Conservation (phyloP, 2,797 vertebrate species). For the Enteromius mattozi region DNA sequence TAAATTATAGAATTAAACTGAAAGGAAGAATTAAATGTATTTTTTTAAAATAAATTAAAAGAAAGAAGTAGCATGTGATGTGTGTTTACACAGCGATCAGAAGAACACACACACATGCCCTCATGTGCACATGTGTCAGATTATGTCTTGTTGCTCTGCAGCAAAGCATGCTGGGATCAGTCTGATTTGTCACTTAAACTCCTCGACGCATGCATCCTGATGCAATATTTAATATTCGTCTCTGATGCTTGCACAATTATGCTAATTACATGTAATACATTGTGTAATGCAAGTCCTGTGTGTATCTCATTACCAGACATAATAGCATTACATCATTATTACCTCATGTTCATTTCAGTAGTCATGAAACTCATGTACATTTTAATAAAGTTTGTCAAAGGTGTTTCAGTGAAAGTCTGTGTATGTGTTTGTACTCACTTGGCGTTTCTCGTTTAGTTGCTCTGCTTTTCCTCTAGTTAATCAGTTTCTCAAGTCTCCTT, state of each 20-base stretch:
- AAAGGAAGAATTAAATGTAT: neutral
- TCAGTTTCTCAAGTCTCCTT: slow-evolving; percentile 13
- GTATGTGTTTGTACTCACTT: neutral
- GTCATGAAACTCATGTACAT: neutral
- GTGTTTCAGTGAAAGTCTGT: neutral
- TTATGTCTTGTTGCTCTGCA: neutral
- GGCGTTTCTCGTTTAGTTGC: neutral
- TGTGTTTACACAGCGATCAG: neutral
- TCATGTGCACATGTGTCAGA: neutral
- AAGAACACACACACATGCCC: neutral
- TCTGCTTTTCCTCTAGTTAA: neutral
- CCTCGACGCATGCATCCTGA: neutral
- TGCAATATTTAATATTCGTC: neutral
- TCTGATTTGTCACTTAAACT: neutral
- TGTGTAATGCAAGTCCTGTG: neutral
- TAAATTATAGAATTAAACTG: neutral
- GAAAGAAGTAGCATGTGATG: neutral
- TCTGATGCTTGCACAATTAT: neutral
- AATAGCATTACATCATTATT: neutral
- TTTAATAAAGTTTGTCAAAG: neutral
- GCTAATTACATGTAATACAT: neutral
- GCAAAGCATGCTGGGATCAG: slow-evolving; percentile 26
- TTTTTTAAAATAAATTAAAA: neutral
- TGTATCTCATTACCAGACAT: neutral
- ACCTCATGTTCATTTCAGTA: neutral